Evolutionary conservation across 1,140 invertebrate genomes (phyloP), one percentile per base, ranked within the genome.

Genomic region (Doryteuthis pealeii): DNA sequence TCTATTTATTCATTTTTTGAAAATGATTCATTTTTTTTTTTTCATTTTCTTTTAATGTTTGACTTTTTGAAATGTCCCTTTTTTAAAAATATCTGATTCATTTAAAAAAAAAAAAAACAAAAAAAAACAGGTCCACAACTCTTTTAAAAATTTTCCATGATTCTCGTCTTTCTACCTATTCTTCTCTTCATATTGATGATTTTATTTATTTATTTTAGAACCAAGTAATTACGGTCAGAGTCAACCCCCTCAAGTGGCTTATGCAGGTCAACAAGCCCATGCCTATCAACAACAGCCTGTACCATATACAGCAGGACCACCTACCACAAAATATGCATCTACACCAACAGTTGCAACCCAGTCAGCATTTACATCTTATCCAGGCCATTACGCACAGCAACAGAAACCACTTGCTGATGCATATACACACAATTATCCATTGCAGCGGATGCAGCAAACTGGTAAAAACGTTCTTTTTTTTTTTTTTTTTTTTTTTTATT

Each of bases 291-390:
- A 79, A 58, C 79, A 76, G 40, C 31, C 78, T 31, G 76, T 73
- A 0, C 72, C 72, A 6, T 82, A 81, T 40, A 74, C 82, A 4
- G 75, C 77, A n/a, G 80, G 79, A 62, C 84, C 83, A 26, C 76
- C 77, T 28, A 74, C 77, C 26, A 76, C 77, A 22, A 85, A 85
- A 74, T 85, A 85, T 67, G 35, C 72, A 73, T 76, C 18, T 74
- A 76, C 1, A 45, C 78, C 14, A 67, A 74, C 32, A 33, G 77
- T 43, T 1, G 22, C 66, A 68, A 12, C 66, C 8, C 84, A 84
- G 72, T 86, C 85, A 68, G 84, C 85, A 18, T 87, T 87, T 77
- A 81, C 79, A 6, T 79, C 83, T 12, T 87, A 87, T 76, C 81
- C 81, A 0, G 80, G 72, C 71, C 83, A 82, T 31, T 86, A 82